Evolutionary conservation across 2,888 invertebrate genomes (phyloP), one percentile per base, ranked within the genome.

Genomic region (Thera obeliscata): DNA sequence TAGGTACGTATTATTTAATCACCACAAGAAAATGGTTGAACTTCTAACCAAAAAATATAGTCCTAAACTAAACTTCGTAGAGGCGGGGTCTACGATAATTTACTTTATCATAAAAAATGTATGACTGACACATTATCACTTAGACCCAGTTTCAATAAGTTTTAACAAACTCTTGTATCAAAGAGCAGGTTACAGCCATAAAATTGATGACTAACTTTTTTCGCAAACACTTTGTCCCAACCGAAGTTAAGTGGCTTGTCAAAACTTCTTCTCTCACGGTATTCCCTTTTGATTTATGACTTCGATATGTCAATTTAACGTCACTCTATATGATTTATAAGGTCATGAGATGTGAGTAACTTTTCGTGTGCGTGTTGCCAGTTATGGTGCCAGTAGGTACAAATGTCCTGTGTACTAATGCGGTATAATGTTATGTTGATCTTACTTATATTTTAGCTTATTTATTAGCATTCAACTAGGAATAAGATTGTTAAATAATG

Each of bases 241-340:
- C 77, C 80, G 73, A 76, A 83, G 85, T 86, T 88, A 90, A 90
- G 89, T 89, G 89, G 84, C 86, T 84, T 90, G 91, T 91, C 92
- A 91, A 88, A 90, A 91, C 87, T 90, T 90, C 87, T 88, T 87
- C 89, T 87, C 88, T 78, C 83, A 86, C 83, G 87, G 82, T 82
- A 87, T 86, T 85, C 86, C 84, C 83, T 79, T 89, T 87, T 91
- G 91, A 92, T 91, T 90, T 91, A 91, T 90, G 91, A 85, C 88
- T 83, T 88, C 85, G 87, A 91, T 90, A 87, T 89, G 89, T 89
- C 91, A 89, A 90, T 90, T 90, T 88, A 82, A 85, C 86, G 91
- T 91, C 89, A 91, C 83, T 87, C 88, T 79, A 76, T 81, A 87
- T 91, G 91, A 91, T 91, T 91, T 89, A 91, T 91, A 86, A 84